Evolutionary conservation across 1,140 invertebrate species (phyloP).

Genomic region (Zophobas morio): DNA sequence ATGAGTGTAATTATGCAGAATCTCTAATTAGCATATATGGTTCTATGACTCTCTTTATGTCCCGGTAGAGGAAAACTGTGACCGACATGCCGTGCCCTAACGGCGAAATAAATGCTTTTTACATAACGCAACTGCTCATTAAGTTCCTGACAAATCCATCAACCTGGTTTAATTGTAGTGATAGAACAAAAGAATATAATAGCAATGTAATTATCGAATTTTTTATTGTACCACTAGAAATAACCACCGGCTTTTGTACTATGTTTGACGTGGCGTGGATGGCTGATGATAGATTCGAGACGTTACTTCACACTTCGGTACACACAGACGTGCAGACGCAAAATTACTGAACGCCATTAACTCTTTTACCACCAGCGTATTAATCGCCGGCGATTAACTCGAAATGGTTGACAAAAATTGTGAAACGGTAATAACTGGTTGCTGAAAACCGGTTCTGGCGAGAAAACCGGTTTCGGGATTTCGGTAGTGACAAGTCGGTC

Average conservation of each 20-base stretch:
- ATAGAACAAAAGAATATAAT: slow-evolving; percentile 48
- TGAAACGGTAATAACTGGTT: too few relatives aligned
- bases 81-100: slow-evolving; percentile 33
- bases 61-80: slow-evolving; percentile 24
- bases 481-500: too few relatives aligned
- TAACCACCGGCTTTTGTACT: slow-evolving; percentile 40
- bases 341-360: slow-evolving; percentile 19
- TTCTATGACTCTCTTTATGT: slow-evolving; percentile 29
- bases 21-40: slow-evolving; percentile 38
- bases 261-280: slow-evolving; percentile 40
- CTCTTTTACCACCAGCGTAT: slow-evolving; percentile 1
- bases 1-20: slow-evolving; percentile 24
- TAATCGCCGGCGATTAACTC: background rate
- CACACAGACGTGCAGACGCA: slow-evolving; percentile 41
- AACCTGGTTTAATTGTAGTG: slow-evolving; percentile 47
- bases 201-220: slow-evolving; percentile 49
- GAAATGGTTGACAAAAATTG: too few relatives aligned
- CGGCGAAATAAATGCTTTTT: slow-evolving; percentile 39
- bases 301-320: slow-evolving; percentile 46
- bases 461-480: too few relatives aligned
- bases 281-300: slow-evolving; percentile 44
- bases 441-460: too few relatives aligned
- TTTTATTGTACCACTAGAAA: slow-evolving; percentile 43
- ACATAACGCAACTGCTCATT: slow-evolving; percentile 26
- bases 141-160: slow-evolving; percentile 40